Evolutionary conservation across 2,888 invertebrate genomes (phyloP).

Genomic region (Brenthis ino): DNA sequence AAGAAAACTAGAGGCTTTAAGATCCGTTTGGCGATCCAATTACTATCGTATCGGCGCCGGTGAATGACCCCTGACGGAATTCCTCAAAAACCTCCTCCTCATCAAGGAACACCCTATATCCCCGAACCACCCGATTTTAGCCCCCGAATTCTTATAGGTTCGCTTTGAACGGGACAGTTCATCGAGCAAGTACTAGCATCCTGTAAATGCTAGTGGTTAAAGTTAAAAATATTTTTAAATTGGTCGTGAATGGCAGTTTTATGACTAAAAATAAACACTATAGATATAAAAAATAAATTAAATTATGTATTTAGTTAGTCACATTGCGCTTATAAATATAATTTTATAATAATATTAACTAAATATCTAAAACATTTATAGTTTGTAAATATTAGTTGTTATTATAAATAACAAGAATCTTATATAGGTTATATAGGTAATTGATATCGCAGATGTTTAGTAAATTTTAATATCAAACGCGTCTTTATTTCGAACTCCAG

Average conservation of each 20-base stretch:
- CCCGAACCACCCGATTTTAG: constrained; percentile 70
- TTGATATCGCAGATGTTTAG: not conserved
- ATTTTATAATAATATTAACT: too few relatives aligned
- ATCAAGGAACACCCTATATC: constrained; percentile 74
- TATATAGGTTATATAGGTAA: too few relatives aligned
- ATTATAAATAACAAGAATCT: too few relatives aligned
- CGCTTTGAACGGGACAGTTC: constrained; percentile 35
- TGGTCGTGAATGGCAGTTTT: too few relatives aligned
- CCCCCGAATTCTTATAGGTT: constrained; percentile 74
- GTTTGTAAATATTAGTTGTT: too few relatives aligned
- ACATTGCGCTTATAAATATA: too few relatives aligned
- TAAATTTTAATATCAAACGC: constrained; percentile 36
- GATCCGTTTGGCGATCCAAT: constrained; percentile 58
- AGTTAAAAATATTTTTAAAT: too few relatives aligned
- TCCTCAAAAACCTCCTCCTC: constrained; percentile 81
- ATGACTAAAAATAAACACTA: too few relatives aligned
- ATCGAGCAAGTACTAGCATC: constrained; percentile 24
- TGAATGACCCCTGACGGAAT: constrained; percentile 75
- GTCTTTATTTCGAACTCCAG: constrained; percentile 74
- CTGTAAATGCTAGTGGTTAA: not conserved
- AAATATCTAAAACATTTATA: too few relatives aligned
- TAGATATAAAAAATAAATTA: too few relatives aligned
- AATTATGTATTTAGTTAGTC: too few relatives aligned
- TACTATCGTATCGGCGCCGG: constrained; percentile 77
- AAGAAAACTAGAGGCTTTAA: constrained; percentile 29